Conservation (phyloP, 2,888 invertebrate genomes). For the Gymnosoma rotundatum region DNA sequence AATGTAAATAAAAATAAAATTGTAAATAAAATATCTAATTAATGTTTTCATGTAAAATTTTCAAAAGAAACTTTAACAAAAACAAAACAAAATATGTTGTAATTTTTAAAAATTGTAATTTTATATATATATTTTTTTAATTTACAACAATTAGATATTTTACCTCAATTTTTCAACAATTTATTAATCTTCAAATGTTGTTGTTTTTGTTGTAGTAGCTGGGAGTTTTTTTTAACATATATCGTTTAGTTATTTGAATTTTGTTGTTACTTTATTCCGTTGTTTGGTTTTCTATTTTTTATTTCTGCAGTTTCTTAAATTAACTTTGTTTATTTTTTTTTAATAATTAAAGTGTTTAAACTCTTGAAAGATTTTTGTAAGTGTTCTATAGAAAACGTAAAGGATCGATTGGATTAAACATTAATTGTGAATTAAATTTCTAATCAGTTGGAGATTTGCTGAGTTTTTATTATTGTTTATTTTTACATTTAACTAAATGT, state of each 20-base stretch:
- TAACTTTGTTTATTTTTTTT: neutral
- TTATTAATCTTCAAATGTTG: constrained; percentile 69
- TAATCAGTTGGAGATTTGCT: no score
- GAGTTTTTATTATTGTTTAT: no score
- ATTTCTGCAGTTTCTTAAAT: neutral
- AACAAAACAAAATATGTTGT: constrained; percentile 61
- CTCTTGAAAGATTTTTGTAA: neutral
- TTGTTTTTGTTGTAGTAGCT: constrained; percentile 61
- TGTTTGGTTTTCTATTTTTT: neutral
- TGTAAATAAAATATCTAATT: constrained; percentile 69
- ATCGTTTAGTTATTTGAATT: constrained; percentile 14
- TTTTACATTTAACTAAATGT: no score
- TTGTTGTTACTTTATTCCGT: neutral
- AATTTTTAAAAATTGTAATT: constrained; percentile 63
- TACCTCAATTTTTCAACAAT: constrained; percentile 76
- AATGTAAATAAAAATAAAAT: constrained; percentile 31
- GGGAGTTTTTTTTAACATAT: constrained; percentile 24
- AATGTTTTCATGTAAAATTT: constrained; percentile 51
- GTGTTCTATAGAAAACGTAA: neutral
- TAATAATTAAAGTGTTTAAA: neutral
- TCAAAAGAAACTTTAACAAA: constrained; percentile 22
- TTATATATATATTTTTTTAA: constrained; percentile 44
- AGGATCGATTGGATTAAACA: constrained; percentile 13
- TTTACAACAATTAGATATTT: constrained; percentile 77
- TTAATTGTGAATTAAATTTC: neutral